Evolutionary conservation across 1,140 invertebrate genomes (phyloP).

Genomic region (Sweltsa coloradensis): DNA sequence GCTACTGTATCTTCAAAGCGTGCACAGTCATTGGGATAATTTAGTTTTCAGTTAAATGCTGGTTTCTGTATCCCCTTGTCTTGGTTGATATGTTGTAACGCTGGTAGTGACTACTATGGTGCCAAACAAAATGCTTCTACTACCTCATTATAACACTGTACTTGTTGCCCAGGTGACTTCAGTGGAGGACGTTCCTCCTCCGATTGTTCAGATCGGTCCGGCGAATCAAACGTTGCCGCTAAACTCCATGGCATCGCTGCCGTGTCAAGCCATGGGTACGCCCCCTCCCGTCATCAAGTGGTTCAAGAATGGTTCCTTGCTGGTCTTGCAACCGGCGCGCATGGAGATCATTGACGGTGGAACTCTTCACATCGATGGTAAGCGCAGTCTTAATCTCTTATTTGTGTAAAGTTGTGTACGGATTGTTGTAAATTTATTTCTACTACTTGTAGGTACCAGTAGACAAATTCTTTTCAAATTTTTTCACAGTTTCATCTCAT

Average conservation of each 20-base stretch:
- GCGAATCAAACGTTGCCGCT: constrained; percentile 80
- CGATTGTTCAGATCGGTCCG: constrained; percentile 79
- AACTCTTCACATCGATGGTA: constrained; percentile 69
- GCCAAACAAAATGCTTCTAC: not conserved
- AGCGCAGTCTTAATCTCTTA: no score
- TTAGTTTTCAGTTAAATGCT: not conserved
- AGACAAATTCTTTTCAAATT: no score
- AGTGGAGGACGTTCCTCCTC: constrained; percentile 69
- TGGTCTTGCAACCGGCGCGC: constrained; percentile 15
- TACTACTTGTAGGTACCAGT: no score
- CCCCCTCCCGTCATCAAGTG: constrained; percentile 62
- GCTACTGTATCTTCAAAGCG: no score
- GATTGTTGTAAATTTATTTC: no score
- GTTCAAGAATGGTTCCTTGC: constrained; percentile 61
- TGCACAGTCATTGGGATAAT: not conserved
- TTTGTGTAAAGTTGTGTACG: no score
- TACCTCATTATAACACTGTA: not conserved
- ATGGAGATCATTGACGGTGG: constrained; percentile 51
- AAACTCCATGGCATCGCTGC: constrained; percentile 64
- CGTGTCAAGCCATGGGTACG: constrained; percentile 62
- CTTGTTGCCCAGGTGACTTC: constrained; percentile 44
- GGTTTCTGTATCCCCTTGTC: not conserved
- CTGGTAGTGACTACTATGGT: not conserved
- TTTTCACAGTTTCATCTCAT: no score
- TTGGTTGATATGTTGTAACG: not conserved